Evolutionary conservation across 2,113 vertebrate genomes (phyloP).

Genomic region (Hippocampus mohnikei): DNA sequence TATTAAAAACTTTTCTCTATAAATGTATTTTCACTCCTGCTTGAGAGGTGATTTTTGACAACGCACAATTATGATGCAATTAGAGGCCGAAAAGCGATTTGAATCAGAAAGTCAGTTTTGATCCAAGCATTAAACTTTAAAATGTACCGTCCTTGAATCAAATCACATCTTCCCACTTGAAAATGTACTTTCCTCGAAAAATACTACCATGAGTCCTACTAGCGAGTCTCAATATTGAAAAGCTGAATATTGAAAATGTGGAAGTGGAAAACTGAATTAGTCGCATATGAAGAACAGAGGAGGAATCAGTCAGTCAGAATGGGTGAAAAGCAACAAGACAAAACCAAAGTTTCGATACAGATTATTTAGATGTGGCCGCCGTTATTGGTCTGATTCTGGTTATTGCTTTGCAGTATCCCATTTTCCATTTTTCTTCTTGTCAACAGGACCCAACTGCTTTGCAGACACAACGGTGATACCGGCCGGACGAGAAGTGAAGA

Average conservation of each 20-base stretch:
- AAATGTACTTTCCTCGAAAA: not conserved
- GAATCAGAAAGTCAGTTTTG: too few relatives aligned
- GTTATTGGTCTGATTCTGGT: not conserved
- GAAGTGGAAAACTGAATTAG: not conserved
- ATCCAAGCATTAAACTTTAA: too few relatives aligned
- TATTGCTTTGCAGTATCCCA: not conserved
- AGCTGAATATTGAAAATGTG: not conserved
- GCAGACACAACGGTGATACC: constrained; percentile 92
- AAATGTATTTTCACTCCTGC: too few relatives aligned
- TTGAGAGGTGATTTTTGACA: too few relatives aligned
- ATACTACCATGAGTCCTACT: not conserved
- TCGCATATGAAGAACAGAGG: not conserved
- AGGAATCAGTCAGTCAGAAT: not conserved
- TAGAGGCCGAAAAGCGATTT: too few relatives aligned
- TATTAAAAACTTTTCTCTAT: too few relatives aligned
- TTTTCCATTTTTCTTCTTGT: constrained; percentile 21
- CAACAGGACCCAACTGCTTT: constrained; percentile 93
- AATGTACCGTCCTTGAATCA: too few relatives aligned
- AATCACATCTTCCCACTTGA: too few relatives aligned
- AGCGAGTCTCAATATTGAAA: not conserved
- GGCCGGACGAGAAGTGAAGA: constrained; percentile 92
- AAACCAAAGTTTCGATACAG: not conserved
- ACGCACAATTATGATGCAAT: too few relatives aligned
- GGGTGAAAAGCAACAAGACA: not conserved
- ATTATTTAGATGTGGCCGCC: not conserved